A percentile compares a stretch with the other conserved stretches of the same genome.
These are phyloP conservation scores for Trichonephila clavata DNA, from an alignment of 1,140 invertebrate genomes.

Conservation along the genomic window DNA sequence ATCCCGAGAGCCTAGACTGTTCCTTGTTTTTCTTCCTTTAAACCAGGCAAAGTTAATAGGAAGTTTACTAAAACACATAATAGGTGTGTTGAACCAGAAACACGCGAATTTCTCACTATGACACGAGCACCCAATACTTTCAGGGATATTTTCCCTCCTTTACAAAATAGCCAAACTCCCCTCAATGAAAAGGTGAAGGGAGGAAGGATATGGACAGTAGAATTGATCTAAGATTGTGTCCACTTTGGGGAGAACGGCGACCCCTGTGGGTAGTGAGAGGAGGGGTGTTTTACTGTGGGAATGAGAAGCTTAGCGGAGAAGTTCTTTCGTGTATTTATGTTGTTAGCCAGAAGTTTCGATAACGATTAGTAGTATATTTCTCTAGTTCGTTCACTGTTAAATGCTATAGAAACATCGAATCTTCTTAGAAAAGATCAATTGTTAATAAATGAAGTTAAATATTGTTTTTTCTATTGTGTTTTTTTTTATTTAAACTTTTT, in stretches of 20 bases:
- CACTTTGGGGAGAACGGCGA: conserved; percentile 44
- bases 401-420: too few relatives aligned
- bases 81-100: background rate
- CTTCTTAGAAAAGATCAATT: too few relatives aligned
- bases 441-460: too few relatives aligned
- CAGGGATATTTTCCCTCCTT: conserved; percentile 5
- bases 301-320: background rate
- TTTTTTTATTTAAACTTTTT: too few relatives aligned
- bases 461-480: too few relatives aligned
- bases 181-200: conserved; percentile 35
- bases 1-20: background rate
- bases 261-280: conserved; percentile 34
- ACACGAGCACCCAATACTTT: background rate
- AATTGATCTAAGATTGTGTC: conserved; percentile 64
- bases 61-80: too few relatives aligned
- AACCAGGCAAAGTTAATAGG: background rate
- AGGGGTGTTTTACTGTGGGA: background rate
- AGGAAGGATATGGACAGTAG: conserved; percentile 7
- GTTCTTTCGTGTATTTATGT: background rate
- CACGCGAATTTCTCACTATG: background rate
- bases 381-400: too few relatives aligned
- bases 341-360: background rate
- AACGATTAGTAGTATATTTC: background rate
- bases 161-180: conserved; percentile 16
- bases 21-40: background rate